phyloP scores from a whole-genome alignment of 2,888 invertebrate genomes.

The Nomada hirtipes region DNA sequence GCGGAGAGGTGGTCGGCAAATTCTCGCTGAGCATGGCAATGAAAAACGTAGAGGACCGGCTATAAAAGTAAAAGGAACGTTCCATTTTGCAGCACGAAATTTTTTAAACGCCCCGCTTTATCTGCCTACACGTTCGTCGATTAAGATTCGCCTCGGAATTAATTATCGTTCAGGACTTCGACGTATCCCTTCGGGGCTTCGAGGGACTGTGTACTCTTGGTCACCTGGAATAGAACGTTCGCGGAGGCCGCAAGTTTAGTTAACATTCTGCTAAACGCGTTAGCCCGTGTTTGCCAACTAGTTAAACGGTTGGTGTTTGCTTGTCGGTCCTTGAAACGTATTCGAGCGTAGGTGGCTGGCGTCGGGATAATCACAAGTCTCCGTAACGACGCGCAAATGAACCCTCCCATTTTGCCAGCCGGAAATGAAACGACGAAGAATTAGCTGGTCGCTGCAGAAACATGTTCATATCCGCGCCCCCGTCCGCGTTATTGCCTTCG shows the following conservation, averaged over 20 bases:
- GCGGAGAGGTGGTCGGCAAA: background rate
- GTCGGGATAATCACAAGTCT: conserved; percentile 47
- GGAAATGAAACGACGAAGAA: conserved; percentile 51
- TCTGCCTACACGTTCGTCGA: background rate
- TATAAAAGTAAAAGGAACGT: too few species aligned
- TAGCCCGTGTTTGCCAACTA: conserved; percentile 65
- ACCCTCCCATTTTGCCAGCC: conserved; percentile 21
- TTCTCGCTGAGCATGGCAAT: conserved; percentile 30
- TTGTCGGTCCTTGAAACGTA: conserved; percentile 52
- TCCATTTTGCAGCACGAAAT: too few species aligned
- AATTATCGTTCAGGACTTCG: conserved; percentile 39
- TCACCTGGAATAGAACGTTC: conserved; percentile 12
- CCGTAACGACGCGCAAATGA: conserved; percentile 59
- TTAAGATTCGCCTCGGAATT: conserved; percentile 18
- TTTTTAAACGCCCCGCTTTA: too few species aligned
- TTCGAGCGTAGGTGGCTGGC: conserved; percentile 46
- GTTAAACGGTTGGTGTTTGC: conserved; percentile 67
- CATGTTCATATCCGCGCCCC: conserved; percentile 22
- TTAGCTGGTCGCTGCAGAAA: conserved; percentile 36
- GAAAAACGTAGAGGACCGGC: too few species aligned
- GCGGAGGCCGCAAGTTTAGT: conserved; percentile 41
- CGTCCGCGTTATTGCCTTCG: conserved; percentile 22
- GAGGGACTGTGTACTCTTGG: conserved; percentile 26
- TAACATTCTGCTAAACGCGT: conserved; percentile 58
- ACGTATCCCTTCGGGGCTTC: conserved; percentile 2